These are phyloP conservation scores for Drosophila seguyi DNA, from an alignment of 1,140 invertebrate species.

Conservation along the genomic window DNA sequence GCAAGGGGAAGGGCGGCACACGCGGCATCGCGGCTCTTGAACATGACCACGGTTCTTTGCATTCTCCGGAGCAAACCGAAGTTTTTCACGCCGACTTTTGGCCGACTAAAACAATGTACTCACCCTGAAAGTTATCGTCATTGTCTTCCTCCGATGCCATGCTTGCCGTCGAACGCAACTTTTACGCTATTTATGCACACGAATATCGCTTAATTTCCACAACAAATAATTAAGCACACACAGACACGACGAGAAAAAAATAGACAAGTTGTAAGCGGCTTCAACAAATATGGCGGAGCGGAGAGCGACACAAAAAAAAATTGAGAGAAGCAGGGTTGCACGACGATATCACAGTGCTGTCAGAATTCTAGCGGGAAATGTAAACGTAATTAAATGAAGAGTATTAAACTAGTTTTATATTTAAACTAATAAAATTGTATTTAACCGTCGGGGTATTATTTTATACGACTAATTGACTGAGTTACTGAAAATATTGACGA, in stretches of 20 bases:
- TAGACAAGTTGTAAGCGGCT: slow-evolving; percentile 59
- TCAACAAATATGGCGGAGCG: slow-evolving; percentile 70
- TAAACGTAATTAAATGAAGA: background rate
- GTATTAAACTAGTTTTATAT: background rate
- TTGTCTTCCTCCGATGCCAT: slow-evolving; percentile 84
- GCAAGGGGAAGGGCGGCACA: slow-evolving; percentile 50
- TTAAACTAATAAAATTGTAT: no score
- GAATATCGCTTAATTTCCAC: slow-evolving; percentile 75
- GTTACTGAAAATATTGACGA: no score
- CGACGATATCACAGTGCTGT: slow-evolving; percentile 13
- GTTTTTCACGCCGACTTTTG: slow-evolving; percentile 55
- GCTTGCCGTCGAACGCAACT: slow-evolving; percentile 66
- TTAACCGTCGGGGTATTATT: no score
- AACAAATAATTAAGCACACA: slow-evolving; percentile 81
- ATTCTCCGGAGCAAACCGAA: slow-evolving; percentile 54
- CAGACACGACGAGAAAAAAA: slow-evolving; percentile 82
- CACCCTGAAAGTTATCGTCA: slow-evolving; percentile 83
- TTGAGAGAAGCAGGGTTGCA: slow-evolving; percentile 45
- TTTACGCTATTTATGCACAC: slow-evolving; percentile 68
- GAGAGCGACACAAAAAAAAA: slow-evolving; percentile 41
- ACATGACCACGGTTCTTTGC: slow-evolving; percentile 76
- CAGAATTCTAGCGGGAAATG: background rate
- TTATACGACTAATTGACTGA: no score
- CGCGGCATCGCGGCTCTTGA: slow-evolving; percentile 74
- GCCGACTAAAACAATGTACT: slow-evolving; percentile 62